Percentiles rank a stretch among this genome's conserved stretches.
Conservation (phyloP, 2,888 invertebrate species). For the Drosophila formosana region DNA sequence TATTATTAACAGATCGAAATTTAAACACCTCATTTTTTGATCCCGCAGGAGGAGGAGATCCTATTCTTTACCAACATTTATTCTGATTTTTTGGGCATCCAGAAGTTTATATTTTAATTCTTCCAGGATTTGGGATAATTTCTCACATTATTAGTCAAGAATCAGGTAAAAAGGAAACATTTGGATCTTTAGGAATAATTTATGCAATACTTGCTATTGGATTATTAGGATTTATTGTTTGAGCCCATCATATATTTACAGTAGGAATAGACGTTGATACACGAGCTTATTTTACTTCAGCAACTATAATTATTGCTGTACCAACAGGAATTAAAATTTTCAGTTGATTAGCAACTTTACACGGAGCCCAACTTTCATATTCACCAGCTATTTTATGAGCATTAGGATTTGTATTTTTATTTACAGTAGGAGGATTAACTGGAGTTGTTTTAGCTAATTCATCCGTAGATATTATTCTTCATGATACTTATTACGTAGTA, state of each 20-base stretch:
- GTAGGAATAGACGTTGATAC: slow-evolving; percentile 94
- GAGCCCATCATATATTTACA: slow-evolving; percentile 94
- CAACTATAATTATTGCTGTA: slow-evolving; percentile 94
- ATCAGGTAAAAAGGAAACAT: slow-evolving; percentile 91
- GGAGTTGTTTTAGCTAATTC: slow-evolving; percentile 89
- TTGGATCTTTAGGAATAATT: slow-evolving; percentile 91
- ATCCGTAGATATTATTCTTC: slow-evolving; percentile 91
- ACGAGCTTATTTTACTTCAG: slow-evolving; percentile 93
- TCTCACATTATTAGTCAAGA: slow-evolving; percentile 86
- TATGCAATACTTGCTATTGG: slow-evolving; percentile 94
- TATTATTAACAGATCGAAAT: slow-evolving; percentile 92
- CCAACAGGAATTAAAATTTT: slow-evolving; percentile 95
- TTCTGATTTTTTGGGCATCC: slow-evolving; percentile 96
- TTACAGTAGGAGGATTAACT: slow-evolving; percentile 91
- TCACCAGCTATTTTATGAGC: slow-evolving; percentile 88
- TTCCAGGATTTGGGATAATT: slow-evolving; percentile 49
- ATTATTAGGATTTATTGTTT: slow-evolving; percentile 92
- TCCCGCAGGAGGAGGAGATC: slow-evolving; percentile 92
- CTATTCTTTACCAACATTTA: slow-evolving; percentile 92
- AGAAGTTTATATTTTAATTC: slow-evolving; percentile 90
- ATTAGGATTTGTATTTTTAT: slow-evolving; percentile 91
- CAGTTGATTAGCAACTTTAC: slow-evolving; percentile 90
- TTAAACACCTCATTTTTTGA: slow-evolving; percentile 93
- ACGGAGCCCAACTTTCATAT: slow-evolving; percentile 88
- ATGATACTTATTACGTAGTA: slow-evolving; percentile 94